phyloP scores from a whole-genome alignment of 1,140 invertebrate genomes.

The Micrasema minimum region DNA sequence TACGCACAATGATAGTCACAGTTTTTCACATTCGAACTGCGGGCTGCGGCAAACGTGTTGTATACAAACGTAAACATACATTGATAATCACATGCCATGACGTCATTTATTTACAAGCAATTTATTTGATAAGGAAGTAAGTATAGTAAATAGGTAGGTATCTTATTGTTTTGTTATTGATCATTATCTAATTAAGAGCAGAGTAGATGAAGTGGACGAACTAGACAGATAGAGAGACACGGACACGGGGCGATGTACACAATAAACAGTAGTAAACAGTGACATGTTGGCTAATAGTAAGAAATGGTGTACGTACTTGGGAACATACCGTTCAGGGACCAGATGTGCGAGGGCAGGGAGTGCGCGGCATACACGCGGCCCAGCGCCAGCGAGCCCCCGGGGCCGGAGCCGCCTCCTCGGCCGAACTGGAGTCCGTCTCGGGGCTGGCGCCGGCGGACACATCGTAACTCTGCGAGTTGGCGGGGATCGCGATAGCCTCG shows the following conservation, averaged over 20 bases:
- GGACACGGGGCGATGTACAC: background rate
- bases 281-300: background rate
- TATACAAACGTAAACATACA: conserved; percentile 20
- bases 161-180: conserved; percentile 22
- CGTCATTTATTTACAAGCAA: conserved; percentile 36
- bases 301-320: conserved; percentile 11
- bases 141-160: background rate
- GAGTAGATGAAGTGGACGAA: no score
- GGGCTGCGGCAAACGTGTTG: background rate
- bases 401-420: conserved; percentile 64
- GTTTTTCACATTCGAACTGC: no score
- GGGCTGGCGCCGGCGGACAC: conserved; percentile 69
- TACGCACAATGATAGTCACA: no score
- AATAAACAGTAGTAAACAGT: background rate
- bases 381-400: conserved; percentile 64
- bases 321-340: conserved; percentile 87
- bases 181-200: no score
- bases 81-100: conserved; percentile 10
- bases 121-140: conserved; percentile 37
- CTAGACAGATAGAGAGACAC: no score
- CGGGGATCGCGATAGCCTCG: conserved; percentile 69
- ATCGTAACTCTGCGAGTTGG: conserved; percentile 68
- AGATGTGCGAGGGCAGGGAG: conserved; percentile 90
- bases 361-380: conserved; percentile 87
- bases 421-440: conserved; percentile 72